phyloP scores from a whole-genome alignment of 2,797 vertebrate genomes.

The Thaleichthys pacificus region DNA sequence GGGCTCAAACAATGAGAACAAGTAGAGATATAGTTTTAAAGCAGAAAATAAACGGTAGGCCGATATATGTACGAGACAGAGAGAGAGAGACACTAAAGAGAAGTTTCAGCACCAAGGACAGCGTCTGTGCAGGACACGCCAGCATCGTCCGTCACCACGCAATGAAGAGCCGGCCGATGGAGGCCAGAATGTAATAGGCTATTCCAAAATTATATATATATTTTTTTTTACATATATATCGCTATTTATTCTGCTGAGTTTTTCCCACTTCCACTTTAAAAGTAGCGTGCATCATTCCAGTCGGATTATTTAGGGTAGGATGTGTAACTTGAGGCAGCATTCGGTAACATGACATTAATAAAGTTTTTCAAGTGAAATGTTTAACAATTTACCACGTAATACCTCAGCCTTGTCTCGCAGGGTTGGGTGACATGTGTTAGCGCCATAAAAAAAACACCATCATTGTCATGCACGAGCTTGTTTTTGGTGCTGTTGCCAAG shows the following conservation, averaged over 20 bases:
- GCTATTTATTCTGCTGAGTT: too few species aligned
- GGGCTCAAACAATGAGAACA: too few species aligned
- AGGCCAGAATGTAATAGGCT: too few species aligned
- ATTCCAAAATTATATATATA: too few species aligned
- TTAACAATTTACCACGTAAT: constrained; percentile 8
- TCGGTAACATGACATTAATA: not conserved
- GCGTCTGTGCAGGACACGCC: not conserved
- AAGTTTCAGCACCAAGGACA: constrained; percentile 31
- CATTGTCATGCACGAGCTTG: constrained; percentile 18
- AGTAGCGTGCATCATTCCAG: too few species aligned
- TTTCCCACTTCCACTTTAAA: too few species aligned
- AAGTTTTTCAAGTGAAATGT: constrained; percentile 2
- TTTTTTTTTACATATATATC: too few species aligned
- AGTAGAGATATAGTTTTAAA: not conserved
- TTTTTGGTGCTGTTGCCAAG: constrained; percentile 26
- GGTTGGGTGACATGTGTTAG: constrained; percentile 4
- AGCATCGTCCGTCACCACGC: not conserved
- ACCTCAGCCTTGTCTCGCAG: not conserved
- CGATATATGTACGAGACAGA: not conserved
- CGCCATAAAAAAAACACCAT: constrained; percentile 4
- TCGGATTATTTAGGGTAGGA: too few species aligned
- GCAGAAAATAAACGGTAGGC: not conserved
- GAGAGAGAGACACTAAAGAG: not conserved
- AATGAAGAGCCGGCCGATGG: too few species aligned
- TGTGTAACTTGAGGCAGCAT: not conserved